phyloP scores from a whole-genome alignment of 2,888 invertebrate species.

The Diplolepis rosae region DNA sequence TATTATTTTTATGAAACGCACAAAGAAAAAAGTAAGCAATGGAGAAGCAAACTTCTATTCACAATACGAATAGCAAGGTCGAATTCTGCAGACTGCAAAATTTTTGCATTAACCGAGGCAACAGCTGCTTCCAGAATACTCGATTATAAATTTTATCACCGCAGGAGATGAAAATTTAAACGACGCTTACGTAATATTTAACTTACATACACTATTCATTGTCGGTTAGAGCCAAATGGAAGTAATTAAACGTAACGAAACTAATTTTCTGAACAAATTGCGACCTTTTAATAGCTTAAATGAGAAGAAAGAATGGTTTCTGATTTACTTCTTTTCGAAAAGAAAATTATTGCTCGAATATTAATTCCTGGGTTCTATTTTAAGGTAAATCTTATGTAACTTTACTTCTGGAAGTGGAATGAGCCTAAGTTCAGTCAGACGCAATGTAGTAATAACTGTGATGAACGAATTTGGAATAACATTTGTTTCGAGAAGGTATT shows the following conservation, averaged over 20 bases:
- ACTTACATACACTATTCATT: not conserved
- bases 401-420: not conserved
- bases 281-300: too few species aligned
- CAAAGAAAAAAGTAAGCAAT: too few species aligned
- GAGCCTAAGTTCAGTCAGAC: not conserved
- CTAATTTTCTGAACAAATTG: not conserved
- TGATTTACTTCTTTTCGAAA: too few species aligned
- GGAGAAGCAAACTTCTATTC: not conserved
- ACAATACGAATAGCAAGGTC: not conserved
- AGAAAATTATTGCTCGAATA: too few species aligned
- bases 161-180: not conserved
- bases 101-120: not conserved
- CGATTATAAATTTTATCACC: not conserved
- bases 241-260: not conserved
- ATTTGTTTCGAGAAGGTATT: slow-evolving; percentile 16
- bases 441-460: not conserved
- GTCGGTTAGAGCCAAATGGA: not conserved
- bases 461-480: too few species aligned
- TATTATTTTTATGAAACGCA: too few species aligned
- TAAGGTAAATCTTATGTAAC: too few species aligned
- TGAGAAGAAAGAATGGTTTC: too few species aligned
- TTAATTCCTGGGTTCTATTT: too few species aligned
- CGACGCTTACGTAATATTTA: not conserved
- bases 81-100: not conserved
- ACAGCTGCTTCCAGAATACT: not conserved